These are phyloP conservation scores for Holothuria scabra DNA, from an alignment of 53 echinoderm and acorn worm genomes.

Conservation along the genomic window DNA sequence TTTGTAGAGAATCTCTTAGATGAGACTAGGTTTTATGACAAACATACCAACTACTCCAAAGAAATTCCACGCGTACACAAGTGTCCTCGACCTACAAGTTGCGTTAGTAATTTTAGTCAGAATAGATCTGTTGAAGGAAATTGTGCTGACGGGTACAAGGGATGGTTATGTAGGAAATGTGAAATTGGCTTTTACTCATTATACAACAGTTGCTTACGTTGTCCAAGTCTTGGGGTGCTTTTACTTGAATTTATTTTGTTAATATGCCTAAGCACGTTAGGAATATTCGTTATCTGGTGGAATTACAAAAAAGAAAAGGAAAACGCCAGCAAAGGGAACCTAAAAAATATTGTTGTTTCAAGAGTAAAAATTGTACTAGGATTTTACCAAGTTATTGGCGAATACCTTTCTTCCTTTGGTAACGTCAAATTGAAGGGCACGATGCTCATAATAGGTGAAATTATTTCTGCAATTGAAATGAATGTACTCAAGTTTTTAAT, in stretches of 20 bases:
- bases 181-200: neutral
- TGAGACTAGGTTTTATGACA: neutral
- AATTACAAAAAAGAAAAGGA: too few relatives aligned
- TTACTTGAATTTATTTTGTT: neutral
- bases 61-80: neutral
- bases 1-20: neutral
- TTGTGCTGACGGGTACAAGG: neutral
- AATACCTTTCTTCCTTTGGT: neutral
- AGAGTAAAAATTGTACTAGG: slow-evolving; percentile 4
- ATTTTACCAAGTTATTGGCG: slow-evolving; percentile 3
- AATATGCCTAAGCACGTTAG: too few relatives aligned
- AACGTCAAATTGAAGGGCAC: neutral
- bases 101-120: neutral
- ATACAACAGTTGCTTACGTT: neutral
- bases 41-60: neutral
- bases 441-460: neutral
- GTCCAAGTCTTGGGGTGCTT: neutral
- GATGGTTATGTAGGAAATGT: neutral
- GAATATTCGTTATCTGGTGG: too few relatives aligned
- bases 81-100: neutral
- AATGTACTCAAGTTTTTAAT: neutral
- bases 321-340: neutral
- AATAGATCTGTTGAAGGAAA: neutral
- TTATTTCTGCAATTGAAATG: neutral
- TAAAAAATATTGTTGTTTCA: neutral